Conservation (phyloP, 2,113 vertebrate species). For the Pogonocichla stellata region DNA sequence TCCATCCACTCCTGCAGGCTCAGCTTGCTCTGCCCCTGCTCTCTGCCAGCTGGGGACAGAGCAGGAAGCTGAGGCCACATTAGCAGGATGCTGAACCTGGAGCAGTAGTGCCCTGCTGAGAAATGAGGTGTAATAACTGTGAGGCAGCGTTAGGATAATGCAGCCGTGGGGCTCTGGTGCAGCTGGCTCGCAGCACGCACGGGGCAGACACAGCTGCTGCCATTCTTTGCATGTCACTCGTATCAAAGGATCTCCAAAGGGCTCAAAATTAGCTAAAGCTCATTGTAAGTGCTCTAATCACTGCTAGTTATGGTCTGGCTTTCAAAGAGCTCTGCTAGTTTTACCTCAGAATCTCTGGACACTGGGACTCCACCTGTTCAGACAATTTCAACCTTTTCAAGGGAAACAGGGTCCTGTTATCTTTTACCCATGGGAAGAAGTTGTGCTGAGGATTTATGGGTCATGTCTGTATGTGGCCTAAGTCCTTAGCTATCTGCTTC, state of each 20-base stretch:
- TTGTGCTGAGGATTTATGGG: not conserved
- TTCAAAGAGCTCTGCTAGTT: not conserved
- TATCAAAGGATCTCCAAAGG: slow-evolving; percentile 2
- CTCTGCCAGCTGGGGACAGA: not conserved
- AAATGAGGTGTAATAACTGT: not conserved
- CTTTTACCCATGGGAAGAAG: not conserved
- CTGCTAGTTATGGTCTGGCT: not conserved
- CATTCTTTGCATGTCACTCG: not conserved
- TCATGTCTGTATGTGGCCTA: not conserved
- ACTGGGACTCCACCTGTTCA: not conserved
- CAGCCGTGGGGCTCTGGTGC: not conserved
- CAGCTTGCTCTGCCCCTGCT: not conserved
- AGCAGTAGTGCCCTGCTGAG: slow-evolving; percentile 22
- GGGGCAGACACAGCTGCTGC: not conserved
- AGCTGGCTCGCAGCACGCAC: not conserved
- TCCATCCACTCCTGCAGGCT: not conserved
- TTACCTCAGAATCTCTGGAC: not conserved
- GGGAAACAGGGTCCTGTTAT: not conserved
- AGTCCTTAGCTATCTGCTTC: not conserved
- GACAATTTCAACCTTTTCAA: not conserved
- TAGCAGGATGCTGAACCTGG: not conserved
- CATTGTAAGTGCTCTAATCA: slow-evolving; percentile 4
- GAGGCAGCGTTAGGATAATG: not conserved
- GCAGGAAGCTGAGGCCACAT: not conserved
- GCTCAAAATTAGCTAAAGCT: slow-evolving; percentile 17